phyloP scores from a whole-genome alignment of 2,113 vertebrate species.

The Chitala chitala region DNA sequence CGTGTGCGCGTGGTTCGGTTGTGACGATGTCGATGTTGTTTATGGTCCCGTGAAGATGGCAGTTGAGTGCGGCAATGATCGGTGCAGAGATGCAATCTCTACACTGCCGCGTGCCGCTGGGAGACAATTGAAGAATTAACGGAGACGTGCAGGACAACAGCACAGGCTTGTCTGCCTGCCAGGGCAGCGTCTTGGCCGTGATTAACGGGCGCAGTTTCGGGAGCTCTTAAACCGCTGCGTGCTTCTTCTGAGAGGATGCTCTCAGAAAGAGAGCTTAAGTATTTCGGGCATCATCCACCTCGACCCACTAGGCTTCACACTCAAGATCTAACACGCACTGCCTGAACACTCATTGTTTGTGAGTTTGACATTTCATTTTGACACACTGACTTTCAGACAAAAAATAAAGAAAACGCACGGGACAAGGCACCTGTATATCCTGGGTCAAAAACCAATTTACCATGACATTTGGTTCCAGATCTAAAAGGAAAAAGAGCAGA shows the following conservation, averaged over 20 bases:
- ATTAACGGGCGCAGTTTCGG: neutral
- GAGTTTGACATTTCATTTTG: neutral
- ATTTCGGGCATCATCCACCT: too few relatives aligned
- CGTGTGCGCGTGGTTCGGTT: too few relatives aligned
- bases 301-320: too few relatives aligned
- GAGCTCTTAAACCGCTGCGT: neutral
- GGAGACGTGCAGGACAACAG: too few relatives aligned
- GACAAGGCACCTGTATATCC: neutral
- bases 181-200: neutral
- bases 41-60: too few relatives aligned
- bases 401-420: neutral
- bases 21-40: too few relatives aligned
- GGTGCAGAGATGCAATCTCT: too few relatives aligned
- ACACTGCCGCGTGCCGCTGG: too few relatives aligned
- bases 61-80: too few relatives aligned
- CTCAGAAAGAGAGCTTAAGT: conserved; percentile 9
- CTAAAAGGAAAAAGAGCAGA: neutral
- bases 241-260: neutral
- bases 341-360: too few relatives aligned
- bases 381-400: neutral
- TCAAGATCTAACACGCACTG: too few relatives aligned
- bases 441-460: neutral
- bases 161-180: neutral
- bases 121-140: too few relatives aligned
- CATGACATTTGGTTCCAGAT: neutral